Evolutionary conservation across 2,113 vertebrate species (phyloP).

Genomic region (Chiloscyllium plagiosum): DNA sequence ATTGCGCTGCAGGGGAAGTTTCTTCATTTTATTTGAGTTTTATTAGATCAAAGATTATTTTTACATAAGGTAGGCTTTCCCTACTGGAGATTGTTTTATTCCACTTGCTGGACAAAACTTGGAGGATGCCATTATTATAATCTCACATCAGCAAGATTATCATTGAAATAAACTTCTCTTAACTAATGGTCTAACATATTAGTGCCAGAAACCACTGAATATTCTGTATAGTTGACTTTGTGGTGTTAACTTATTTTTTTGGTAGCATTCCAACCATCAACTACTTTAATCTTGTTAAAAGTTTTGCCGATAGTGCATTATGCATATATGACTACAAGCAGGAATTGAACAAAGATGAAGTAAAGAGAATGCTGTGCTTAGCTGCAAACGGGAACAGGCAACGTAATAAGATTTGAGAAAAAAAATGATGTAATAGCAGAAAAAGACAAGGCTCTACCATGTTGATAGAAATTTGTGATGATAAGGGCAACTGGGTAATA

Average conservation of each 20-base stretch:
- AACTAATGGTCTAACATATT: neutral
- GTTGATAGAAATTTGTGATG: constrained; percentile 3
- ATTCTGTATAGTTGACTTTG: neutral
- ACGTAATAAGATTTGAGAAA: neutral
- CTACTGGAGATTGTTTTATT: neutral
- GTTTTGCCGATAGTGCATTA: neutral
- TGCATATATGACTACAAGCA: neutral
- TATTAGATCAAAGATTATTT: neutral
- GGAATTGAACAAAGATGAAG: neutral
- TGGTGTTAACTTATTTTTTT: neutral
- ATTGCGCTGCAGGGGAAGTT: neutral
- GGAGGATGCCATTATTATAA: neutral
- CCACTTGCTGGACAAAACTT: neutral
- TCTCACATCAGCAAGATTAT: neutral
- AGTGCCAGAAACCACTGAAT: neutral
- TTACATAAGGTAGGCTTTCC: neutral
- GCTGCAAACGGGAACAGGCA: neutral
- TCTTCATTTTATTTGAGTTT: neutral
- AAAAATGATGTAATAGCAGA: neutral
- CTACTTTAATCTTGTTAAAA: neutral
- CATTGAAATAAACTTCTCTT: neutral
- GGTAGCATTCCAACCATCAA: neutral
- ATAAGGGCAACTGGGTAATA: neutral
- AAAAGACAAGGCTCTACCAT: neutral
- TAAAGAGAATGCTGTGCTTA: neutral